These are phyloP conservation scores for Rhinatrema bivittatum DNA, from an alignment of 2,797 vertebrate genomes.

Conservation along the genomic window DNA sequence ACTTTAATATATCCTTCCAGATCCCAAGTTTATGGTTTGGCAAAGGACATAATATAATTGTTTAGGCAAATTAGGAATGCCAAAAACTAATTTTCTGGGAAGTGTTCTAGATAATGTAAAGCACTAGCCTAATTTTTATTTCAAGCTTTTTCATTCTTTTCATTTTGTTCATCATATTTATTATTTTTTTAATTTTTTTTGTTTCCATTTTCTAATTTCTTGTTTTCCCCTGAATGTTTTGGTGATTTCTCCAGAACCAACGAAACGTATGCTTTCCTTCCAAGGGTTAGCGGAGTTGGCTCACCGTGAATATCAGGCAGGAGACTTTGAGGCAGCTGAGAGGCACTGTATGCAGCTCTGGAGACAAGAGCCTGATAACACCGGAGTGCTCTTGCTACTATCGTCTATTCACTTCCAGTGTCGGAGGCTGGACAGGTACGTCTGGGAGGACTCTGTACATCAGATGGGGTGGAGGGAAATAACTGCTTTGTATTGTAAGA, in stretches of 20 bases:
- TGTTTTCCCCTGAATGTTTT: slow-evolving; percentile 88
- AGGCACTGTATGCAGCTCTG: slow-evolving; percentile 99
- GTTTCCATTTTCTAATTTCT: slow-evolving; percentile 91
- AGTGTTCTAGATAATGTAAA: slow-evolving; percentile 1
- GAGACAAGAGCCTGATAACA: slow-evolving; percentile 98
- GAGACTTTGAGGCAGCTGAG: slow-evolving; percentile 97
- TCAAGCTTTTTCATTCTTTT: slow-evolving; percentile 42
- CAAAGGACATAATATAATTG: background rate
- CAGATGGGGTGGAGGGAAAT: too few species aligned
- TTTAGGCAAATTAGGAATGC: background rate
- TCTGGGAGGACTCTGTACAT: too few species aligned
- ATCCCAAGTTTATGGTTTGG: background rate
- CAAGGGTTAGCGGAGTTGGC: slow-evolving; percentile 99
- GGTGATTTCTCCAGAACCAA: slow-evolving; percentile 95
- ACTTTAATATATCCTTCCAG: background rate
- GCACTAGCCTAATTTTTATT: slow-evolving; percentile 24
- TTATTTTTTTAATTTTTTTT: slow-evolving; percentile 46
- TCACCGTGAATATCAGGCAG: slow-evolving; percentile 98
- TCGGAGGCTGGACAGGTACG: slow-evolving; percentile 94
- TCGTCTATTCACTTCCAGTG: slow-evolving; percentile 99
- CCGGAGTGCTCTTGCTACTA: slow-evolving; percentile 90
- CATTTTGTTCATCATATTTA: slow-evolving; percentile 29
- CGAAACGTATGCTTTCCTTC: slow-evolving; percentile 99
- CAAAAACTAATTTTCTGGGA: slow-evolving; percentile 12
- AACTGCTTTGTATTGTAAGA: too few species aligned